Conservation (phyloP, 2,888 invertebrate genomes). For the Petrolisthes cinctipes region DNA sequence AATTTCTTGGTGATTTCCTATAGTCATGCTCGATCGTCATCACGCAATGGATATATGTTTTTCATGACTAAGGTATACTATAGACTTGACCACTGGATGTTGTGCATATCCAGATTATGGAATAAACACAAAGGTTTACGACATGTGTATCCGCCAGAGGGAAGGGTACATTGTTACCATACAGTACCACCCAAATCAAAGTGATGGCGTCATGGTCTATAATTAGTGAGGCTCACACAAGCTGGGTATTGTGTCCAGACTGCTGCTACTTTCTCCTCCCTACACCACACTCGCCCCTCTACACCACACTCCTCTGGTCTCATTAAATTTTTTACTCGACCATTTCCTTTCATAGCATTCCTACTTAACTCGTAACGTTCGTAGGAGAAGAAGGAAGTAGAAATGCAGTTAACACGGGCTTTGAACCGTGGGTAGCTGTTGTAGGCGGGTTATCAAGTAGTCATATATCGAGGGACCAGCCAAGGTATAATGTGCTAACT, state of each 20-base stretch:
- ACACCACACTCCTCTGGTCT: neutral
- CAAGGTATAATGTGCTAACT: neutral
- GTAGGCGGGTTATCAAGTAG: neutral
- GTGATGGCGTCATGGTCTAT: constrained; percentile 23
- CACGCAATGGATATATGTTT: too few relatives aligned
- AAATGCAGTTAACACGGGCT: neutral
- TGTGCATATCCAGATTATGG: too few relatives aligned
- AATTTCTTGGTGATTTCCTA: too few relatives aligned
- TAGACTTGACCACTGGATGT: too few relatives aligned
- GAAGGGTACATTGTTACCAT: constrained; percentile 16
- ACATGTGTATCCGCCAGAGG: neutral
- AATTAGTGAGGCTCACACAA: constrained; percentile 23
- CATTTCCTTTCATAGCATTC: neutral
- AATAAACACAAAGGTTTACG: too few relatives aligned
- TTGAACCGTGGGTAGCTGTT: neutral
- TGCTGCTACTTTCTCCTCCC: neutral
- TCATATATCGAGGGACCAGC: neutral
- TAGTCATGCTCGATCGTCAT: too few relatives aligned
- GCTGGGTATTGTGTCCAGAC: neutral
- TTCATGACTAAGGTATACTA: too few relatives aligned
- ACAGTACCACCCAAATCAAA: neutral
- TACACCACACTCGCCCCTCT: neutral
- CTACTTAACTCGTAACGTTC: neutral
- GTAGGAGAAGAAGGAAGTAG: neutral
- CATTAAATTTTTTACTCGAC: neutral